Base-by-base conservation (phyloP, 64 coral and sea anemone genomes). In the Pocillopora damicornis region DNA sequence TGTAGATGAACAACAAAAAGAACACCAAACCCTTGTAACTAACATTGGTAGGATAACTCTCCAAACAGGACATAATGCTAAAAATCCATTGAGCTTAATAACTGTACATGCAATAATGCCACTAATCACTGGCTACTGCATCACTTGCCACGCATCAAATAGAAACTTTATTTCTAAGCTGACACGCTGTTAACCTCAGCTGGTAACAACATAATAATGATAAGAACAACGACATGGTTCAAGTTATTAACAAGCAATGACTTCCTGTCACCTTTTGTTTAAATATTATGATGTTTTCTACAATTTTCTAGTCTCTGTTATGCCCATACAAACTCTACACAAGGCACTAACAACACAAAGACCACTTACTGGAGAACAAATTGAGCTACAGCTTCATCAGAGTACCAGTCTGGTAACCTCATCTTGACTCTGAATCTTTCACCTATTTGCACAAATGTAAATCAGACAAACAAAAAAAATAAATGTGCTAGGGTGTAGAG, bases 371-470 rank as follows among this genome's bases (percentile, higher is more conserved):
- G 90, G 63, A 99, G 88, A 74, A 99, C 56, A 91, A 86, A 94
- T 69, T 93, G 58, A 59, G 90, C 93, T 42, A 90, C 78, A 22
- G 90, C 91, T 60, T 95, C 93, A 88, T 99, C 88, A 76, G 73
- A 87, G 72, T 95, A 99, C 93, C 93, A 99, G 56, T 95, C 90
- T 45, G 93, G 97, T 65, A 99, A 89, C 65, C 68, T 58, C 66
- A 95, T 86, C 75, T 95, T 95, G 10, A 95, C 78, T 74, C 93
- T 88, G 88, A 99, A 99, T 80, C 93, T 95, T 61, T 95, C 92
- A 86, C 97, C 97, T 99, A 76, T 15, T 60, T 30, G 26, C 26
- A 58, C 14, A 35, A 30, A 30, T 30, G 30, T 30, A 30, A 30
- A 30, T 67, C 18, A 51, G 7, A 1, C 9, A 86, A 56, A 34